Conservation (phyloP, 2,888 invertebrate genomes). For the Galerucella calmariensis region DNA sequence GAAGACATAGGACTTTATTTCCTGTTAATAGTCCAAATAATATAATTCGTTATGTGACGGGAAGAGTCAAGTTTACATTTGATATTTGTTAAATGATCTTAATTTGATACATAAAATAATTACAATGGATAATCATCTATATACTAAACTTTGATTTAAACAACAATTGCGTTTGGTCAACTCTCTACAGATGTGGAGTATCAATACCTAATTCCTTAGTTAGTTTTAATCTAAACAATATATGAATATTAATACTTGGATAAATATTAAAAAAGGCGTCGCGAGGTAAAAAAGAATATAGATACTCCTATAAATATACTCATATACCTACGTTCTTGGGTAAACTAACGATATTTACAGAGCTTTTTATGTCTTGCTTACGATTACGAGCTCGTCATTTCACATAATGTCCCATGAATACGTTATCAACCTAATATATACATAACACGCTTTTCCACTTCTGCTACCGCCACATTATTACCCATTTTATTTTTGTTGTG, state of each 20-base stretch:
- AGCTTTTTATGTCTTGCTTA: constrained; percentile 61
- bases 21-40: too few relatives aligned
- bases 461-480: constrained; percentile 54
- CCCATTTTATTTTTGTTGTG: constrained; percentile 19
- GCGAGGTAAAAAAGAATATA: constrained; percentile 11
- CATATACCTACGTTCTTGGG: constrained; percentile 51
- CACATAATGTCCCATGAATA: constrained; percentile 62
- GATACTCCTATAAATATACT: neutral
- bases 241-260: neutral
- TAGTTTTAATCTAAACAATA: too few relatives aligned
- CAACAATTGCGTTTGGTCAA: too few relatives aligned
- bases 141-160: too few relatives aligned
- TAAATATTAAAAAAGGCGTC: constrained; percentile 20
- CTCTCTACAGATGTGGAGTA: too few relatives aligned
- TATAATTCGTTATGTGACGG: too few relatives aligned
- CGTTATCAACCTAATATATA: constrained; percentile 54
- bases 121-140: too few relatives aligned
- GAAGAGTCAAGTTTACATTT: too few relatives aligned
- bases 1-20: too few relatives aligned
- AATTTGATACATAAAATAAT: too few relatives aligned
- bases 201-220: too few relatives aligned
- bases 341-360: constrained; percentile 59
- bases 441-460: constrained; percentile 60
- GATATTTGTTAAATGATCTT: too few relatives aligned
- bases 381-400: constrained; percentile 60